Evolutionary conservation across 1,140 invertebrate genomes (phyloP), one percentile per base, ranked within the genome.

Genomic region (Charaxes varanes): DNA sequence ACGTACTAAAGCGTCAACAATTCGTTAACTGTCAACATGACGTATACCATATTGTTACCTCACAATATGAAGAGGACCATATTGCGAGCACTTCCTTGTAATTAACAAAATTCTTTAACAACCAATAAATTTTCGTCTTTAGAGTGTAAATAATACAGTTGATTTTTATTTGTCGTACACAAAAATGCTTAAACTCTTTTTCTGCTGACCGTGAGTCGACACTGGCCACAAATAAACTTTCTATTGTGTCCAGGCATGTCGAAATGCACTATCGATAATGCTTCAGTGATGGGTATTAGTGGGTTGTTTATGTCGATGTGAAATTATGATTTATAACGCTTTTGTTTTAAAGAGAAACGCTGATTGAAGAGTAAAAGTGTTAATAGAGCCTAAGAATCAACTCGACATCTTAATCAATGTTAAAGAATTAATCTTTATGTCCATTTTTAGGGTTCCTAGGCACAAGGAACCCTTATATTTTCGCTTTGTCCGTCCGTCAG

Each of bases 181-280:
- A n/a, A n/a, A n/a, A 31, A 38, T 7, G 37, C 27, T 36, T 32
- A 37, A 11, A 27, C 16, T 13, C 14, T 42, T 67, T 63, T 60
- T 57, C 47, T 71, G 62, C 56, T 37, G 45, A 63, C 67, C 35
- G 10, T 67, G 47, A 53, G 28, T 46, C 40, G 53, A 48, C 38
- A 41, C 26, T 28, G 50, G 49, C 34, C 50, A 71, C 61, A 73
- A 72, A 72, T 63, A 64, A 74, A 74, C 73, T 78, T 78, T 74
- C 72, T 74, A 66, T 78, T 78, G 73, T 74, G 62, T 56, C 48
- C 55, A 35, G 55, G 49, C 57, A 64, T 62, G 66, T 64, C 58
- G 40, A 63, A 77, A 69, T 62, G 58, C 53, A 63, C 67, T 64
- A 72, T 74, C 62, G 68, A 78, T 78, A 70, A 67, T 36, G 18